Percentiles rank a stretch among this genome's conserved stretches.
Evolutionary conservation across 2,113 vertebrate genomes (phyloP).

Genomic region (Colinus virginianus): DNA sequence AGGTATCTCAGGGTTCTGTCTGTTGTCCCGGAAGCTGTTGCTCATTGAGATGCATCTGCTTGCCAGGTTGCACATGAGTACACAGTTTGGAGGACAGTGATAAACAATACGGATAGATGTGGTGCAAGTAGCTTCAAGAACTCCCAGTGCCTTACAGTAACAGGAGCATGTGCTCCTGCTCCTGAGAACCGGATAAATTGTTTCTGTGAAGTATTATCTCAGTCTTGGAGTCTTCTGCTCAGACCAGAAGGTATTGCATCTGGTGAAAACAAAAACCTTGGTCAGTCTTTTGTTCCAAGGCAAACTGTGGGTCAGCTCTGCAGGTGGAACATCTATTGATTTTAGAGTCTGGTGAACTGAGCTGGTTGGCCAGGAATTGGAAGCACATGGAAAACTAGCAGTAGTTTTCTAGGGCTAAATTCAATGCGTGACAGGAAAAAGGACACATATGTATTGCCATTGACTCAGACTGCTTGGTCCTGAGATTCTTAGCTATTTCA

Average conservation of each 20-base stretch:
- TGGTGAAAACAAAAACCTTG: neutral
- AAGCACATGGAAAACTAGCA: neutral
- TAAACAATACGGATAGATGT: neutral
- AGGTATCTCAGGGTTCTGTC: neutral
- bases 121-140: neutral
- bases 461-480: neutral
- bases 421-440: neutral
- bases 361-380: neutral
- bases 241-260: neutral
- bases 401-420: neutral
- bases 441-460: fast-evolving
- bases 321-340: neutral
- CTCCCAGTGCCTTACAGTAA: neutral
- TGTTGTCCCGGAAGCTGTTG: neutral
- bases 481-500: neutral
- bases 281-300: neutral
- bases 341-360: neutral
- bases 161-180: neutral
- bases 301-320: neutral
- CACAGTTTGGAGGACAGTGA: neutral
- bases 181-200: neutral
- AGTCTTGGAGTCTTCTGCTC: neutral
- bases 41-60: neutral
- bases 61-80: neutral
- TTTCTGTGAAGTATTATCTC: neutral